A percentile compares a stretch with the other conserved stretches of the same genome.
These are phyloP conservation scores for Clunio marinus DNA, from an alignment of 2,888 invertebrate genomes.

Conservation along the genomic window DNA sequence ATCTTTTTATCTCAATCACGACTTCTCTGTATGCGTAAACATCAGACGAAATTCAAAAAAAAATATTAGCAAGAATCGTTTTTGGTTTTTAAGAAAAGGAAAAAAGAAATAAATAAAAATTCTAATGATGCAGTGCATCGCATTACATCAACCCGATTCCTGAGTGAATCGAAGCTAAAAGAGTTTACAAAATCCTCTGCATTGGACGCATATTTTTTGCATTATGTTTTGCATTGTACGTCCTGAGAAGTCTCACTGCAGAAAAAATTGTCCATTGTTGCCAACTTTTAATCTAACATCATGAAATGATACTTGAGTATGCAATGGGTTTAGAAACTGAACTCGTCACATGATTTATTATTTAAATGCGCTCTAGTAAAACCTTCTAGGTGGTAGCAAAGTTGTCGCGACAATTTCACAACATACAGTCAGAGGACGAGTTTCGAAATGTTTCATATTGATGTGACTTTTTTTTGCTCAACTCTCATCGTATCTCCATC, in stretches of 20 bases:
- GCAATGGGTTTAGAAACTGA: too few relatives aligned
- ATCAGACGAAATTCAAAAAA: not conserved
- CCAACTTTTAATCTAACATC: slow-evolving; percentile 11
- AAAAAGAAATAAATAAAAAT: not conserved
- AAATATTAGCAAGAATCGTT: not conserved
- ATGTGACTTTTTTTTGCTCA: too few relatives aligned
- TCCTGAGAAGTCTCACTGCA: too few relatives aligned
- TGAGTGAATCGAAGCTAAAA: not conserved
- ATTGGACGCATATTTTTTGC: not conserved
- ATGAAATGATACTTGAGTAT: not conserved
- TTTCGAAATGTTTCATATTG: too few relatives aligned
- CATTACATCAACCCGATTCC: slow-evolving; percentile 15
- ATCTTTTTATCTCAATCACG: slow-evolving; percentile 21
- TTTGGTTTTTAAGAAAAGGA: not conserved
- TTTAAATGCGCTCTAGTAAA: slow-evolving; percentile 15
- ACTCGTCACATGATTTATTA: slow-evolving; percentile 26
- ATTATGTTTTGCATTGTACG: too few relatives aligned
- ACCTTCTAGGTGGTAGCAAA: not conserved
- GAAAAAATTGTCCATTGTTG: slow-evolving; percentile 3
- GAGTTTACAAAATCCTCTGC: not conserved
- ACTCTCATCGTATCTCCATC: too few relatives aligned
- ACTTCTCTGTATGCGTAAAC: slow-evolving; percentile 7
- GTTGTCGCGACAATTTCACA: not conserved
- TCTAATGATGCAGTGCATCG: slow-evolving; percentile 1
- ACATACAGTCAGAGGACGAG: too few relatives aligned